A percentile compares a stretch with the other conserved stretches of the same genome.
Evolutionary conservation across 2,888 invertebrate genomes (phyloP).

Genomic region (Leucoma salicis): DNA sequence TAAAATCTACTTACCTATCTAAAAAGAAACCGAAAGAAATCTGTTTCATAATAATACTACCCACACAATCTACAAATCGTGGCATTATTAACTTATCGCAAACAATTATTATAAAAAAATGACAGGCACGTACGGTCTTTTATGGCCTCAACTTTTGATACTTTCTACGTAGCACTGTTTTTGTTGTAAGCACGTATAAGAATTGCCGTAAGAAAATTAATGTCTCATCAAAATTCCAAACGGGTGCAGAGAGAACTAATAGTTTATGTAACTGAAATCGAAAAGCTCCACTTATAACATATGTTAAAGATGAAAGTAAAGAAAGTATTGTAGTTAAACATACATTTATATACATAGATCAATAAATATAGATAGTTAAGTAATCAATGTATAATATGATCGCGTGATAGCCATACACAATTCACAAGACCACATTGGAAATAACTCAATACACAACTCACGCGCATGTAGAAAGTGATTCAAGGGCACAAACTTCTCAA

Average conservation of each 20-base stretch:
- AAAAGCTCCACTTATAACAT: not conserved
- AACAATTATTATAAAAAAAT: slow-evolving; percentile 29
- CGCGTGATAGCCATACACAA: not conserved
- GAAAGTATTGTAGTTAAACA: not conserved
- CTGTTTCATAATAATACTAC: no score
- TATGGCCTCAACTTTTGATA: slow-evolving; percentile 44
- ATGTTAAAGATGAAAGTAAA: not conserved
- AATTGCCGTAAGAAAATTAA: slow-evolving; percentile 23
- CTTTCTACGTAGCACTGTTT: slow-evolving; percentile 49
- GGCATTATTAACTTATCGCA: slow-evolving; percentile 21
- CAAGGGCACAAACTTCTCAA: slow-evolving; percentile 43
- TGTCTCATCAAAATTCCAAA: slow-evolving; percentile 16
- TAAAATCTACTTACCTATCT: no score
- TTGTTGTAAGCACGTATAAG: slow-evolving; percentile 46
- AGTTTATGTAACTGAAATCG: slow-evolving; percentile 7
- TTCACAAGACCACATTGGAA: not conserved
- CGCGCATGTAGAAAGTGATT: slow-evolving; percentile 48
- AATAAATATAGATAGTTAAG: not conserved
- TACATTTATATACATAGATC: not conserved
- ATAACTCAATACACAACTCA: slow-evolving; percentile 43
- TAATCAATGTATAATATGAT: not conserved
- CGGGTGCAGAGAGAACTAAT: slow-evolving; percentile 11
- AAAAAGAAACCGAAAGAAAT: no score
- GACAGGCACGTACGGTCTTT: slow-evolving; percentile 50
- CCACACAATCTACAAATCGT: no score